Evolutionary conservation across 1,140 invertebrate genomes (phyloP).

Genomic region (Pseudomyrmex sp.): DNA sequence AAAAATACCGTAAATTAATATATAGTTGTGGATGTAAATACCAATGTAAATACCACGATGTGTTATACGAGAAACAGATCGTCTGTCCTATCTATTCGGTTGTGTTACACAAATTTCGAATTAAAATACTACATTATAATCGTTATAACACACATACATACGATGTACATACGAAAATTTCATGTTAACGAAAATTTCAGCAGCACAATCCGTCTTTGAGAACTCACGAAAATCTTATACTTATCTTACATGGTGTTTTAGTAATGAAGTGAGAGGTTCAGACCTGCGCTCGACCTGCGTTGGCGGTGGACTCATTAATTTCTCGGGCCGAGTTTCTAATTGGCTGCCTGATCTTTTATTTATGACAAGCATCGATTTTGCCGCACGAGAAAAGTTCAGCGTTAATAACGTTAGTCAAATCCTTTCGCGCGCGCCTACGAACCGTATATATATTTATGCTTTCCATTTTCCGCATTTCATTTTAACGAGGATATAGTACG

Average conservation of each 20-base stretch:
- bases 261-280: constrained; percentile 62
- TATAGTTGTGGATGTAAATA: constrained; percentile 12
- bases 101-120: not conserved
- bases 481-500: constrained; percentile 7
- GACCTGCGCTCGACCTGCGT: constrained; percentile 37
- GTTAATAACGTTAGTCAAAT: constrained; percentile 71
- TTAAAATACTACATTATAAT: too few species aligned
- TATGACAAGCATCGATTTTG: constrained; percentile 71
- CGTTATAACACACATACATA: constrained; percentile 29
- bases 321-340: constrained; percentile 75
- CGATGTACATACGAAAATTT: constrained; percentile 15
- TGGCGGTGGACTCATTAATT: constrained; percentile 75
- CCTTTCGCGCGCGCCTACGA: constrained; percentile 42
- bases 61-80: not conserved
- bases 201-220: constrained; percentile 10
- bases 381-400: constrained; percentile 32
- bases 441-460: constrained; percentile 28
- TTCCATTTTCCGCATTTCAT: constrained; percentile 37
- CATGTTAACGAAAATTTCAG: not conserved
- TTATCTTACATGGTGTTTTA: constrained; percentile 61
- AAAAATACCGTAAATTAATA: constrained; percentile 43
- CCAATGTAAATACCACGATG: too few species aligned
- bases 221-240: constrained; percentile 63
- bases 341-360: constrained; percentile 79
- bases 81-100: not conserved